Evolutionary conservation across 2,113 vertebrate genomes (phyloP).

Genomic region (Hepsetus odoe): DNA sequence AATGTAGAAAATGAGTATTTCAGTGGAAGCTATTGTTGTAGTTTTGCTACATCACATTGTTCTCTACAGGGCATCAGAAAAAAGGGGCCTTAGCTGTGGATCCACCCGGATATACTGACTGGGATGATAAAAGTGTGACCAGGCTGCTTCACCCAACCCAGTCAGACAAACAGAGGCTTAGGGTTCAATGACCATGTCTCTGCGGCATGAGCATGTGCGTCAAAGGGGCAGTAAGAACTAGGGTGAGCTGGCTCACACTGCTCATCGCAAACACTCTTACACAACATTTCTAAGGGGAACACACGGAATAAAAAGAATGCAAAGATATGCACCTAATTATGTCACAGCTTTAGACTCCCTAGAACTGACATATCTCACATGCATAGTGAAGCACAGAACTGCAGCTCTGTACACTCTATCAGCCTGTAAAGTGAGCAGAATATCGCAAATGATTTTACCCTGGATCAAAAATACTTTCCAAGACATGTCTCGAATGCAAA

Average conservation of each 20-base stretch:
- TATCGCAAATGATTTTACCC: slow-evolving; percentile 2
- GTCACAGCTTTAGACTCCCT: neutral
- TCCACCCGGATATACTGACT: too few relatives aligned
- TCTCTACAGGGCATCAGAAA: too few relatives aligned
- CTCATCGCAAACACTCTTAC: neutral
- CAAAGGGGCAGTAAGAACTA: neutral
- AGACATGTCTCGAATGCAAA: neutral
- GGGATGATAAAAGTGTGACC: too few relatives aligned
- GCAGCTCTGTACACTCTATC: neutral
- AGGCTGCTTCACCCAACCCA: too few relatives aligned
- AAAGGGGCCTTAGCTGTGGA: too few relatives aligned
- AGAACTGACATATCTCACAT: too few relatives aligned
- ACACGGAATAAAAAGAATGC: neutral
- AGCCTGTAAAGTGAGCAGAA: neutral
- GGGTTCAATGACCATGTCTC: neutral
- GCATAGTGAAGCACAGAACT: slow-evolving; percentile 1
- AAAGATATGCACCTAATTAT: neutral
- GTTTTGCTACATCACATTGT: too few relatives aligned
- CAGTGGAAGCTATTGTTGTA: too few relatives aligned
- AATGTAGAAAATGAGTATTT: too few relatives aligned
- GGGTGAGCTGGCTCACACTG: neutral
- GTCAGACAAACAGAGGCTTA: neutral
- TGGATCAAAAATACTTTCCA: neutral
- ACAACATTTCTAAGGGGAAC: neutral
- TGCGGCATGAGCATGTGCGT: neutral